These are phyloP conservation scores for Chinchilla lanigera DNA, from an alignment of 2,113 vertebrate genomes.

Conservation along the genomic window DNA sequence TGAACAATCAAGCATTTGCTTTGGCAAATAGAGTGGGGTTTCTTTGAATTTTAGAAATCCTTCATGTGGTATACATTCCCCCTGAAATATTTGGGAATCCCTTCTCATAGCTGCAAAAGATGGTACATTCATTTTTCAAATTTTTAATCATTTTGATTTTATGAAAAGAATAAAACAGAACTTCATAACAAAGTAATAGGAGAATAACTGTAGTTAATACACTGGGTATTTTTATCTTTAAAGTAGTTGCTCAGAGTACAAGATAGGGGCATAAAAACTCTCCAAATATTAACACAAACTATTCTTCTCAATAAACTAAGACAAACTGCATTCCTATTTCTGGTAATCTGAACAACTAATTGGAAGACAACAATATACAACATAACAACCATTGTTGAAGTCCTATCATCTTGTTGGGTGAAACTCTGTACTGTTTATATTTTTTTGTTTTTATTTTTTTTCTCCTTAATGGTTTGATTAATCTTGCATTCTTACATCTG, in stretches of 20 bases:
- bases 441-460: too few species aligned
- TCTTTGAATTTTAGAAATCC: neutral
- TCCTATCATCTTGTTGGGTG: too few species aligned
- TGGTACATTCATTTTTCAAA: neutral
- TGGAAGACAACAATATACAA: too few species aligned
- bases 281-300: neutral
- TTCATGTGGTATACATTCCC: accelerated
- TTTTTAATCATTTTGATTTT: neutral
- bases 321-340: too few species aligned
- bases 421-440: too few species aligned
- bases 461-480: too few species aligned
- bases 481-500: too few species aligned
- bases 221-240: neutral
- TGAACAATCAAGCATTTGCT: neutral
- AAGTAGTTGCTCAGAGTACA: neutral
- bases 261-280: neutral
- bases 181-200: neutral
- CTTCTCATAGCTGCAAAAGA: neutral
- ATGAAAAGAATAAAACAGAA: neutral
- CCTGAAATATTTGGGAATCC: neutral
- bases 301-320: neutral
- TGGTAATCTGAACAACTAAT: too few species aligned
- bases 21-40: neutral
- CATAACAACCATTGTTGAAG: too few species aligned
- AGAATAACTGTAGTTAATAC: neutral